Evolutionary conservation across 2,888 invertebrate species (phyloP), one percentile per base, ranked within the genome.

Genomic region (Branchellion lobata): DNA sequence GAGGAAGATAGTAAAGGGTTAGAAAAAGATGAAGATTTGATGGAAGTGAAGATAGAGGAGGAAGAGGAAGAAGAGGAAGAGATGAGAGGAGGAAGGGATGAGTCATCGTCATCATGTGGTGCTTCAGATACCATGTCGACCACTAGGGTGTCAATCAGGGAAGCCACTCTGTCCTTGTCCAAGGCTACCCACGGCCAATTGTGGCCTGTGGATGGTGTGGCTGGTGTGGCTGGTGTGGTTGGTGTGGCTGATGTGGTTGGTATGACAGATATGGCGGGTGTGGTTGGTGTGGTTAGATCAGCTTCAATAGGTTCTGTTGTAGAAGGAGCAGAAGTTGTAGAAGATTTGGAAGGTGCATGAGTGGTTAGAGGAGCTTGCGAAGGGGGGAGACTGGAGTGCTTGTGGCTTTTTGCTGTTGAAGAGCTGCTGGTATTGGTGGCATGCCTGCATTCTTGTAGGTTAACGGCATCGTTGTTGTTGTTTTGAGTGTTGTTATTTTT

Each of bases 161-260:
- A 81, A 8, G 31, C 51, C 3, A 79, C 75, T 33, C 79, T 72
- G 14, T 53, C 21, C 40, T 81, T 81, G 33, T 81, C 81, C 24
- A 81, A 51, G 14, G 81, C 81, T 24, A 81, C 73, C 81, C 81
- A 81, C 31, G 79, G 81, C 61, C 78, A 51, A 8, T 40, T 57
- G 3, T 8, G 61, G 21, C n/a, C 21, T 8, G 61, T 24, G 18
- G 33, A 71, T 24, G 29, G 65, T 3, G 65, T 24, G 21, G 65
- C 27, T 65, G 34, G 8, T 74, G 27, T 74, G 18, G 74, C 27
- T 47, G 74, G 47, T n/a, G n/a, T 33, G n/a, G 68, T 34, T 68
- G 24, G 33, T 68, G 68, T 34, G 53, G 14, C 65, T n/a, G n/a
- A n/a, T n/a, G n/a, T n/a, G 2, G n/a, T 68, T n/a, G 65, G 34